Percentiles rank a stretch among this genome's conserved stretches.
Conservation (phyloP, 2,888 invertebrate genomes). For the Priocnemis perturbator region DNA sequence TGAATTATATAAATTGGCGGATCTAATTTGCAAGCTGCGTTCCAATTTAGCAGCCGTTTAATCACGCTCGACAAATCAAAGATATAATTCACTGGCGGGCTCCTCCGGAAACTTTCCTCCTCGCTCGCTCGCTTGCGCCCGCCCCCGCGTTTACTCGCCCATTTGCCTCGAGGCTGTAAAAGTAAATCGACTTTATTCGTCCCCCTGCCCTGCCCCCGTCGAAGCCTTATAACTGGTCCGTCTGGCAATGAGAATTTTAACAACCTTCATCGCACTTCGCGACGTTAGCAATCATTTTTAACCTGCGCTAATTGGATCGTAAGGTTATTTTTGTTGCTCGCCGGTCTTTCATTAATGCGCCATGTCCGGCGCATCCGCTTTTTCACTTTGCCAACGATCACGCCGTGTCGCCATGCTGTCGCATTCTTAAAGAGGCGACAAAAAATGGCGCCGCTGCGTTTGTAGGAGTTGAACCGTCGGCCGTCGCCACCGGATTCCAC, state of each 20-base stretch:
- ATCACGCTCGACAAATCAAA: slow-evolving; percentile 57
- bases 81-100: slow-evolving; percentile 50
- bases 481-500: no score
- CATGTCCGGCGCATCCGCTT: background rate
- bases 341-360: background rate
- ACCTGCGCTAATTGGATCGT: background rate
- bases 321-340: background rate
- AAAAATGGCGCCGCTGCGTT: no score
- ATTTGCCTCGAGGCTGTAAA: slow-evolving; percentile 43
- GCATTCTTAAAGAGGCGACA: no score
- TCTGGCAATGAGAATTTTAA: slow-evolving; percentile 33
- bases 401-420: no score
- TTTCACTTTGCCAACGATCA: background rate
- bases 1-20: slow-evolving; percentile 40
- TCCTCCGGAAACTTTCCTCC: slow-evolving; percentile 44
- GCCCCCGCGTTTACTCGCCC: slow-evolving; percentile 3
- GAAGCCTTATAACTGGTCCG: slow-evolving; percentile 16
- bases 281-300: background rate
- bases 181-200: slow-evolving; percentile 56
- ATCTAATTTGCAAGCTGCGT: slow-evolving; percentile 46
- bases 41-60: slow-evolving; percentile 51
- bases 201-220: slow-evolving; percentile 23
- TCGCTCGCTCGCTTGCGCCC: background rate
- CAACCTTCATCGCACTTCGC: slow-evolving; percentile 17
- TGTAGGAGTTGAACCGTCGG: no score